phyloP scores from a whole-genome alignment of 2,888 invertebrate genomes.

The Rhynchonema sp. region DNA sequence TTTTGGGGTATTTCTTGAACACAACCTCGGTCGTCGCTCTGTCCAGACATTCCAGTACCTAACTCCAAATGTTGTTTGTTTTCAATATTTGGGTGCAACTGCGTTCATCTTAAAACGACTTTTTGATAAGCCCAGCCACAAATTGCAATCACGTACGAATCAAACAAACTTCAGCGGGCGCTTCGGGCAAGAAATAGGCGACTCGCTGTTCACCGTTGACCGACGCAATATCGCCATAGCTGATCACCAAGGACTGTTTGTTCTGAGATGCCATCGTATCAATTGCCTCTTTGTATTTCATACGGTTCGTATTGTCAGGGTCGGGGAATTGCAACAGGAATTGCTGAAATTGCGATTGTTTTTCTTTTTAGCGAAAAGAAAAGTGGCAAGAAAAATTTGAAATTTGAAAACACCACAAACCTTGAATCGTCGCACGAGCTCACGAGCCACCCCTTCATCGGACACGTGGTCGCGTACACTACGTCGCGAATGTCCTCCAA shows the following conservation, averaged over 20 bases:
- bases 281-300: constrained; percentile 19
- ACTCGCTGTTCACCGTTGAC: constrained; percentile 60
- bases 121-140: too few relatives aligned
- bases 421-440: constrained; percentile 76
- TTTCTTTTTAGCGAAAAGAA: too few relatives aligned
- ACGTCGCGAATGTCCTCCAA: constrained; percentile 92
- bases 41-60: constrained; percentile 20
- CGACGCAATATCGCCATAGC: constrained; percentile 74
- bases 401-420: too few relatives aligned
- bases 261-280: constrained; percentile 34
- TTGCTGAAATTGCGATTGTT: too few relatives aligned
- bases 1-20: constrained; percentile 73
- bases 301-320: constrained; percentile 9
- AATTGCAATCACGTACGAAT: too few relatives aligned
- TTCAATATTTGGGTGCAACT: too few relatives aligned
- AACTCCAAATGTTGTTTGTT: too few relatives aligned
- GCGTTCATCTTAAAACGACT: too few relatives aligned
- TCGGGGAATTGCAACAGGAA: constrained; percentile 19
- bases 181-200: constrained; percentile 90
- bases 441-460: constrained; percentile 79
- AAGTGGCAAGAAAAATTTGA: too few relatives aligned
- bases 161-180: constrained; percentile 75
- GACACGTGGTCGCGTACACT: constrained; percentile 86
- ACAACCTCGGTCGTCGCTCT: constrained; percentile 48
- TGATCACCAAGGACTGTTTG: constrained; percentile 63